phyloP scores from a whole-genome alignment of 1,140 invertebrate genomes.

The Tetranychus urticae region DNA sequence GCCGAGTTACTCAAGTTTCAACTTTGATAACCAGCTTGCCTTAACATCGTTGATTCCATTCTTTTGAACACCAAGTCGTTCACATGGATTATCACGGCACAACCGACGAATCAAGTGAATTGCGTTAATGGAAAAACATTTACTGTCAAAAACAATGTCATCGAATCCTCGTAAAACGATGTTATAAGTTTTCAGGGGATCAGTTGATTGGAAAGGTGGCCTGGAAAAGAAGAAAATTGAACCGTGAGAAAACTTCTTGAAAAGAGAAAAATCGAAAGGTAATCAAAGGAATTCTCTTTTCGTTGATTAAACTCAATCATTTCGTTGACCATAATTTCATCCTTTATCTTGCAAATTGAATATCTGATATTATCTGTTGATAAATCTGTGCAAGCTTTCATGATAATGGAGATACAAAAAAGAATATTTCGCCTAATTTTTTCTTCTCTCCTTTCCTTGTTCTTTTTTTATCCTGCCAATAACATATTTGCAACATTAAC shows the following conservation, averaged over 20 bases:
- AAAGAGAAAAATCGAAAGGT: neutral
- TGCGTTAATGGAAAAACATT: slow-evolving; percentile 77
- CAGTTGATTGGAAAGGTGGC: slow-evolving; percentile 79
- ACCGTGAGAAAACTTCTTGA: neutral
- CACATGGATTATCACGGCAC: slow-evolving; percentile 91
- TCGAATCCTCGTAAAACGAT: slow-evolving; percentile 97
- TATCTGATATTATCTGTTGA: too few relatives aligned
- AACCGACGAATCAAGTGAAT: slow-evolving; percentile 80
- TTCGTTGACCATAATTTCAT: too few relatives aligned
- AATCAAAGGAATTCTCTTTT: neutral
- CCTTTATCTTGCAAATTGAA: too few relatives aligned
- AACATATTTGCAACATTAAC: too few relatives aligned
- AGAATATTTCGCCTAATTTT: too few relatives aligned
- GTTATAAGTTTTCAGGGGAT: slow-evolving; percentile 99
- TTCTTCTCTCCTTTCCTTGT: too few relatives aligned
- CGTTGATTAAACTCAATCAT: too few relatives aligned
- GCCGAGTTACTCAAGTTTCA: too few relatives aligned
- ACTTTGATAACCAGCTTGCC: slow-evolving; percentile 34
- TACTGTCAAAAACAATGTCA: slow-evolving; percentile 81
- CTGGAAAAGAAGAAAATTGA: neutral
- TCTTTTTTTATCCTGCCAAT: too few relatives aligned
- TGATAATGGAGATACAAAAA: too few relatives aligned
- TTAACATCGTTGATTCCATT: slow-evolving; percentile 94
- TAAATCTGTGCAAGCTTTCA: too few relatives aligned
- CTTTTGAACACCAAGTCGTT: slow-evolving; percentile 82